Base-by-base conservation (phyloP, 1,140 invertebrate species). In the Mamestra configurata region DNA sequence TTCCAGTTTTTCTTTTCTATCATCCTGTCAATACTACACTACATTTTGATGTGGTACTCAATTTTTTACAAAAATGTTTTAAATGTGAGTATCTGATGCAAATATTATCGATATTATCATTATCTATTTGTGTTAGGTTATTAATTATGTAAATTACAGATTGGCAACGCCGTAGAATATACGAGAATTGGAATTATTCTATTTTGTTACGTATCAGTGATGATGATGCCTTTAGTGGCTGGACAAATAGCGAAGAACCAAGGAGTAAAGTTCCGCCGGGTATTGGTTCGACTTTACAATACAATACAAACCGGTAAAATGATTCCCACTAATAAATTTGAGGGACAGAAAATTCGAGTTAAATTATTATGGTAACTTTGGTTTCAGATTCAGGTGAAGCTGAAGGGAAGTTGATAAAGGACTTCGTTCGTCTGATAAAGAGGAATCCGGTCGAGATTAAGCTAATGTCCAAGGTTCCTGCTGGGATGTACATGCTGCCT, bases 371-470 rank as follows among this genome's bases (percentile, higher is more conserved):
- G 1, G 43, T 15, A 46, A 1, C 0, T 46, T 46, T 2, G 13
- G 11, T 75, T 73, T 40, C 31, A 73, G 71, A 73, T 20, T 24
- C 51, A 37, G 6, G 20, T 15, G 22, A 24, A 7, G 20, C 4
- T 13, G 18, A 59, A 46, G 18, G 11, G 8, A 76, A 61, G 24
- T 49, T 64, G 20, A 11, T 77, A 43, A 77, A 66, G 35, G 75
- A 77, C 46, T 66, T 66, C 8, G 20, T 66, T 18, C 75, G 75
- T 27, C 24, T 35, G 22, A 43, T 66, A 13, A 10, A 8, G 5
- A 22, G 61, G 4, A 77, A 77, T 64, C 40, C 55, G 5, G 3
- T 77, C 3, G 59, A 77, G 18, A 51, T 77, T n/a, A 46, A 64
- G 27, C 31, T 77, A 22, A 22, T 77, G 3, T 51, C 75, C 5